Conservation (phyloP, 2,113 vertebrate genomes). For the Ornithorhynchus anatinus region DNA sequence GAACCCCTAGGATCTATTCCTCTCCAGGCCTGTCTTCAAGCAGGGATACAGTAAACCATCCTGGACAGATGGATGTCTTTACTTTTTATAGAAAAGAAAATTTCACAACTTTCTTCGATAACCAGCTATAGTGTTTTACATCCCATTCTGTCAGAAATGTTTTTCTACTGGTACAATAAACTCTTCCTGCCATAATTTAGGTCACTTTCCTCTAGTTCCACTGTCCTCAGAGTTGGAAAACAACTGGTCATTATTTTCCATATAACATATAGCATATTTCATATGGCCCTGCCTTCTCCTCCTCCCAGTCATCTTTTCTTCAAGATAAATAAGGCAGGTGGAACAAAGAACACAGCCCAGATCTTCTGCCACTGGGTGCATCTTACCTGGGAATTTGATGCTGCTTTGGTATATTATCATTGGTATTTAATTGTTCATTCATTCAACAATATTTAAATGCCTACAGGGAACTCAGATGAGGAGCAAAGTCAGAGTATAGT, state of each 20-base stretch:
- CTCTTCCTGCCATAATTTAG: neutral
- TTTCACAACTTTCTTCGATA: conserved; percentile 18
- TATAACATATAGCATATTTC: neutral
- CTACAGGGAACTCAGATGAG: too few relatives aligned
- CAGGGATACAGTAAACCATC: too few relatives aligned
- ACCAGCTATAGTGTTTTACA: neutral
- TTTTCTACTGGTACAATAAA: conserved; percentile 1
- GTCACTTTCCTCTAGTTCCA: neutral
- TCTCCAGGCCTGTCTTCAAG: too few relatives aligned
- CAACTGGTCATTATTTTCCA: neutral
- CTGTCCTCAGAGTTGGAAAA: conserved; percentile 1
- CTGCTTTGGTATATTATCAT: too few relatives aligned
- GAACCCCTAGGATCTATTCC: too few relatives aligned
- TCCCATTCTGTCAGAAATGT: neutral
- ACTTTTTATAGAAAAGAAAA: too few relatives aligned
- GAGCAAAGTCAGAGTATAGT: too few relatives aligned
- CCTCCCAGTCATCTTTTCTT: neutral
- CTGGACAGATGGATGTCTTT: too few relatives aligned
- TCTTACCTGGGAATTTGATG: too few relatives aligned
- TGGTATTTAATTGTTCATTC: too few relatives aligned
- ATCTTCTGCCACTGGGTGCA: too few relatives aligned
- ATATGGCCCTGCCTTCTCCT: neutral
- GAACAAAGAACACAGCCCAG: neutral
- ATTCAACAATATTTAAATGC: too few relatives aligned
- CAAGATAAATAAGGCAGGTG: neutral